Evolutionary conservation across 1,140 invertebrate genomes (phyloP).

Genomic region (Drosophila nannoptera): DNA sequence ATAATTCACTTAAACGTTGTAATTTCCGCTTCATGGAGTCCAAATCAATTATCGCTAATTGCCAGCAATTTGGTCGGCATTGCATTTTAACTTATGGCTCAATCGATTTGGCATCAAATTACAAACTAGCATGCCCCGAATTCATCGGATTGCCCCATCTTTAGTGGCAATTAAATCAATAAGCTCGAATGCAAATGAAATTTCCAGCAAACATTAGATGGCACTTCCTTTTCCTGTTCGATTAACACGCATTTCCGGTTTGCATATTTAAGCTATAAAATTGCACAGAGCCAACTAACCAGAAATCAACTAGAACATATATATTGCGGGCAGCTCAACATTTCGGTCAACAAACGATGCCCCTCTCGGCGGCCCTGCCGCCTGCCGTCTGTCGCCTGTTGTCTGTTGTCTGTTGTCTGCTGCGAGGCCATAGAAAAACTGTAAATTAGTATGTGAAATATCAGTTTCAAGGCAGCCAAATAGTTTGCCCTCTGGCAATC

Average conservation of each 20-base stretch:
- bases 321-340: conserved; percentile 13
- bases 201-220: conserved; percentile 41
- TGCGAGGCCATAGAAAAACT: conserved; percentile 34
- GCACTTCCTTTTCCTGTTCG: conserved; percentile 63
- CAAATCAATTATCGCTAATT: conserved; percentile 43
- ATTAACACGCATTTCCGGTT: conserved; percentile 68
- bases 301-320: conserved; percentile 38
- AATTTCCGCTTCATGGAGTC: conserved; percentile 30
- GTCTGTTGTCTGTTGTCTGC: conserved; percentile 7
- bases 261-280: conserved; percentile 47
- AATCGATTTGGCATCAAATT: conserved; percentile 14
- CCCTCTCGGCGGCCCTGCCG: neutral
- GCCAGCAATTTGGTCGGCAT: conserved; percentile 17
- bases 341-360: conserved; percentile 25
- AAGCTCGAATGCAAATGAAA: conserved; percentile 46
- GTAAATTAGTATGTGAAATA: conserved; percentile 73
- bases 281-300: conserved; percentile 23
- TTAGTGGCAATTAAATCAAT: conserved; percentile 17
- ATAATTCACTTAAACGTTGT: conserved; percentile 30
- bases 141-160: neutral
- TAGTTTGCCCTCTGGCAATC: conserved; percentile 63
- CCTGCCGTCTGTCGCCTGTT: conserved; percentile 1
- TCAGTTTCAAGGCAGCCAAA: conserved; percentile 43
- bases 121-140: neutral
- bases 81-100: conserved; percentile 4